Evolutionary conservation across 2,888 invertebrate genomes (phyloP), one percentile per base, ranked within the genome.

Genomic region (Callimorpha dominula): DNA sequence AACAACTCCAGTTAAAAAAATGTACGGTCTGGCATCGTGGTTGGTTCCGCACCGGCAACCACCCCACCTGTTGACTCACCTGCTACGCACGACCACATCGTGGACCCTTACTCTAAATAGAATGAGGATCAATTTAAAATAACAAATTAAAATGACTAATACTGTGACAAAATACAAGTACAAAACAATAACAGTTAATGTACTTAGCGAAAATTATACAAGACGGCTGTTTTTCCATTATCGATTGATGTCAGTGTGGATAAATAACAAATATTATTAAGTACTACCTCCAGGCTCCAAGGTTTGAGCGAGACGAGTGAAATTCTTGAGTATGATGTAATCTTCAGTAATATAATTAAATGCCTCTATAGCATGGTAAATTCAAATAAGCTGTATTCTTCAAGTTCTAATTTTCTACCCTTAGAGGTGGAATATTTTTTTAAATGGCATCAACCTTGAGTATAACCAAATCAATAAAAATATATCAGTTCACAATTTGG

Each of bases 21-120:
- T 85, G 87, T 85, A 74, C 81, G 79, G 80, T 78, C 78, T 82
- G 84, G 79, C 68, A 69, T 68, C 84, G 80, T 78, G 72, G 82
- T 88, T 82, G 88, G 94, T 95, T 93, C 91, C 94, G 93, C 94
- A 80, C 86, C 89, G 86, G 73, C 86, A 87, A 78, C 72, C 94
- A 95, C 95, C 95, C 95, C 92, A 95, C 94, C 94, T 94, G 93
- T 90, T 93, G 93, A 95, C 89, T 95, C 95, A 95, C 95, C 94
- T 95, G 94, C 89, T 88, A 81, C 84, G 81, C 81, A 80, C 85
- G 85, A 84, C n/a, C 62, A 86, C 46, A 54, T 86, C 84, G 81
- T 84, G 86, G 82, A 87, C 86, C 82, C 83, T 79, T 73, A 68
- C 57, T 73, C 66, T 70, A 66, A 75, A 77, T 70, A 70, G 64